Conservation (phyloP, 1,140 invertebrate genomes). For the Ostrea edulis region DNA sequence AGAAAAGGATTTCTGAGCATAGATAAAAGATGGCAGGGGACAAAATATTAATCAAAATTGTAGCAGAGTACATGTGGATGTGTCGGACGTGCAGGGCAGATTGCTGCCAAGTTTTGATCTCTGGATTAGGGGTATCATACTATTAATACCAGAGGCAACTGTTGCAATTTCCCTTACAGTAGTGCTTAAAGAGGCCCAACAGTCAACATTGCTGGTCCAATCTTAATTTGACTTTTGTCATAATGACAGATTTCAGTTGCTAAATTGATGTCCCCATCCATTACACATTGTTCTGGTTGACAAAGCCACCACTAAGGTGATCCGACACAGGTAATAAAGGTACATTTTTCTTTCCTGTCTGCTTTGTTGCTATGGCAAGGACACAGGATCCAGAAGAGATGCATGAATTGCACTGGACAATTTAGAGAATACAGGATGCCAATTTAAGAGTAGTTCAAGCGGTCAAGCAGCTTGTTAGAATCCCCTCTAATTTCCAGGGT, state of each 20-base stretch:
- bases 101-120: conserved; percentile 14
- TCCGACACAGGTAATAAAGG: conserved; percentile 31
- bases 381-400: conserved; percentile 1
- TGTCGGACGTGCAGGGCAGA: neutral
- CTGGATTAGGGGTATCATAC: conserved; percentile 19
- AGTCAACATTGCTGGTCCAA: conserved; percentile 24
- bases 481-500: too few species aligned
- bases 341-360: conserved; percentile 30
- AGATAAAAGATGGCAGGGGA: neutral
- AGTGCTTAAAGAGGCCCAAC: conserved; percentile 1
- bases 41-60: neutral
- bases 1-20: neutral
- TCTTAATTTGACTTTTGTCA: conserved; percentile 37
- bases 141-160: conserved; percentile 2
- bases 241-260: conserved; percentile 38
- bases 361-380: conserved; percentile 27
- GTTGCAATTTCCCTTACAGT: conserved; percentile 18
- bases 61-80: neutral
- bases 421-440: conserved; percentile 1
- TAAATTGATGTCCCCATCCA: conserved; percentile 38
- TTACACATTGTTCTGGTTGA: conserved; percentile 23
- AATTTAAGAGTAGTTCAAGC: conserved; percentile 28
- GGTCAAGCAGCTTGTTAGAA: conserved; percentile 33
- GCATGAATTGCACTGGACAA: conserved; percentile 29
- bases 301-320: conserved; percentile 10